Evolutionary conservation across 2,797 vertebrate species (phyloP).

Genomic region (Chelon auratus): DNA sequence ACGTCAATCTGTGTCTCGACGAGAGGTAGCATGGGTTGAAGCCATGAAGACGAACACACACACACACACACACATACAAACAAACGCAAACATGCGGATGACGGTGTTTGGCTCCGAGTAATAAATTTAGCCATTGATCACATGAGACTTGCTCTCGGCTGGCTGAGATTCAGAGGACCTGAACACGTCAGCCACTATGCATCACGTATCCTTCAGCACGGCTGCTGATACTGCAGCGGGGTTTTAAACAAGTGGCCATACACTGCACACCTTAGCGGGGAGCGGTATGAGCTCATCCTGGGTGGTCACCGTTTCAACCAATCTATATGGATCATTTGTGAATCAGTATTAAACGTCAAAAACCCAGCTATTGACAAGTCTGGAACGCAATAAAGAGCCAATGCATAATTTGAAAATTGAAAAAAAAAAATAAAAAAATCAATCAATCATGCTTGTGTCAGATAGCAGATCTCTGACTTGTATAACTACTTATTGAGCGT

Average conservation of each 20-base stretch:
- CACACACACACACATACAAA: background rate
- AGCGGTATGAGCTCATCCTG: background rate
- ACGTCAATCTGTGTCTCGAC: slow-evolving; percentile 62
- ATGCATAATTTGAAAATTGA: background rate
- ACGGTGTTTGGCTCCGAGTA: slow-evolving; percentile 54
- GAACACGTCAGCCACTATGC: slow-evolving; percentile 51
- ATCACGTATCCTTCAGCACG: slow-evolving; percentile 19
- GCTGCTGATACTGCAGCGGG: slow-evolving; percentile 2
- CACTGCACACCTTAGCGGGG: background rate
- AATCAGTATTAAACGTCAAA: too few species aligned
- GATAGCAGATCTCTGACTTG: slow-evolving; percentile 26
- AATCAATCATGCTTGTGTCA: slow-evolving; percentile 25
- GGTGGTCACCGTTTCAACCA: background rate
- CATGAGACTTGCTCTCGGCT: slow-evolving; percentile 72
- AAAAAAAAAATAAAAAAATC: background rate
- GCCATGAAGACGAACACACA: slow-evolving; percentile 24
- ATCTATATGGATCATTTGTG: background rate
- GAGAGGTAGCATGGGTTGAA: slow-evolving; percentile 53
- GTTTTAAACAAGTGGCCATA: background rate
- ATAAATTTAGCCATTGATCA: slow-evolving; percentile 74
- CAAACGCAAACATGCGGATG: slow-evolving; percentile 9
- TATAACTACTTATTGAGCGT: slow-evolving; percentile 14
- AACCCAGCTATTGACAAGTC: too few species aligned
- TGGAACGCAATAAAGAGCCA: background rate
- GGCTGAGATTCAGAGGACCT: slow-evolving; percentile 65